A percentile compares a stretch with the other conserved stretches of the same genome.
Conservation (phyloP, 2,888 invertebrate genomes). For the Troides aeacus region DNA sequence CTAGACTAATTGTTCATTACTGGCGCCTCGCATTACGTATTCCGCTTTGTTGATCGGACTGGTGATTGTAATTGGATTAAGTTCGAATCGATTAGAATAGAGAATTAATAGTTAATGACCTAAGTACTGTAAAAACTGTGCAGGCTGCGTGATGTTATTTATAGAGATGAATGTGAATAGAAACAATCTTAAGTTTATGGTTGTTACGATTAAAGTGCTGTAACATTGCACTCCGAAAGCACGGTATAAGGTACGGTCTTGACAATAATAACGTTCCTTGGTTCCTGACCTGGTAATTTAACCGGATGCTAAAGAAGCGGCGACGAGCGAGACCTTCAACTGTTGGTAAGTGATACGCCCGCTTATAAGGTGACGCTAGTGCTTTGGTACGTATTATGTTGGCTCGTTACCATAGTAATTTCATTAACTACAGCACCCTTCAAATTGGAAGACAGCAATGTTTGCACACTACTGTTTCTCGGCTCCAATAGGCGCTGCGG, state of each 20-base stretch:
- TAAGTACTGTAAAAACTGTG: not conserved
- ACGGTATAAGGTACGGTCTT: not conserved
- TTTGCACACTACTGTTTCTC: no score
- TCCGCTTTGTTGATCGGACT: slow-evolving; percentile 14
- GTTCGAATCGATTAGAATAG: slow-evolving; percentile 12
- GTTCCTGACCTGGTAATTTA: no score
- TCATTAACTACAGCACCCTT: no score
- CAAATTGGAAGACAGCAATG: no score
- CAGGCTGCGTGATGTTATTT: not conserved
- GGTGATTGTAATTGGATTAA: not conserved
- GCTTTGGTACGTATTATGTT: no score
- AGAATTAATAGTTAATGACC: slow-evolving; percentile 5
- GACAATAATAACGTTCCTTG: no score
- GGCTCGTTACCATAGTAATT: no score
- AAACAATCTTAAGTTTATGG: not conserved
- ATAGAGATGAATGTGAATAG: not conserved
- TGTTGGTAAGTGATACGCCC: no score
- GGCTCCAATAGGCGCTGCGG: no score
- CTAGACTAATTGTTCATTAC: slow-evolving; percentile 10
- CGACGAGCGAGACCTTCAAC: no score
- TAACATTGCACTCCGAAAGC: not conserved
- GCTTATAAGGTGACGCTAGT: no score
- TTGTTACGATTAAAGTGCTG: not conserved
- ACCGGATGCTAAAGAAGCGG: no score
- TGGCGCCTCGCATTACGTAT: slow-evolving; percentile 18